These are phyloP conservation scores for Henricia sp. DNA, from an alignment of 53 echinoderm and acorn worm species.

Conservation along the genomic window DNA sequence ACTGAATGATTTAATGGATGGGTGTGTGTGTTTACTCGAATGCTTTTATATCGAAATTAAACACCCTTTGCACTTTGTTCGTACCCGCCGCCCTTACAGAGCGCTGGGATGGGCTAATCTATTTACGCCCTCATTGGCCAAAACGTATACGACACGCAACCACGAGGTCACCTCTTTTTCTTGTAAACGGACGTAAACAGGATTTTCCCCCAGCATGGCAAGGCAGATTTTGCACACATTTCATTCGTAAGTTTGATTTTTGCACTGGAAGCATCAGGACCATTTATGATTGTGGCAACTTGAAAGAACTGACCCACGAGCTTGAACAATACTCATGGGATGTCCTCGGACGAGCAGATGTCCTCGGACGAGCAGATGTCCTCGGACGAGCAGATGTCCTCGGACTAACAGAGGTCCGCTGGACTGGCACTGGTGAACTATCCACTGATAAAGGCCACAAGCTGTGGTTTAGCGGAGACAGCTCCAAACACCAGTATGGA, in stretches of 20 bases:
- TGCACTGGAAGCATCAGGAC: slow-evolving; percentile 46
- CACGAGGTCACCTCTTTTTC: too few relatives aligned
- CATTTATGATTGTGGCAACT: slow-evolving; percentile 40
- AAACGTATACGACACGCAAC: too few relatives aligned
- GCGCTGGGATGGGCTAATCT: too few relatives aligned
- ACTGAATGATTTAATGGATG: neutral
- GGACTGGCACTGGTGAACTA: slow-evolving; percentile 26
- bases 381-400: slow-evolving; percentile 29
- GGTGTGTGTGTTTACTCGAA: neutral
- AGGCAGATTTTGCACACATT: too few relatives aligned
- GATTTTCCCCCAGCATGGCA: too few relatives aligned
- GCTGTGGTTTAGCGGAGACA: slow-evolving; percentile 31
- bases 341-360: slow-evolving; percentile 33
- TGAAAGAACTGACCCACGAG: slow-evolving; percentile 41
- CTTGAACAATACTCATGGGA: slow-evolving; percentile 26
- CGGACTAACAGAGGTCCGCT: slow-evolving; percentile 43
- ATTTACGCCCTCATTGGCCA: too few relatives aligned
- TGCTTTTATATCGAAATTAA: neutral
- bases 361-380: slow-evolving; percentile 43
- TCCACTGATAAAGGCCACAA: slow-evolving; percentile 48
- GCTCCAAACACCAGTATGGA: slow-evolving; percentile 5
- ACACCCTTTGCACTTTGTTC: too few relatives aligned
- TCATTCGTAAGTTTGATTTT: too few relatives aligned
- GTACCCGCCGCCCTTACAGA: too few relatives aligned
- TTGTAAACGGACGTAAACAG: too few relatives aligned